These are phyloP conservation scores for Leptestheria dahalacensis DNA, from an alignment of 1,140 invertebrate genomes.

Conservation along the genomic window DNA sequence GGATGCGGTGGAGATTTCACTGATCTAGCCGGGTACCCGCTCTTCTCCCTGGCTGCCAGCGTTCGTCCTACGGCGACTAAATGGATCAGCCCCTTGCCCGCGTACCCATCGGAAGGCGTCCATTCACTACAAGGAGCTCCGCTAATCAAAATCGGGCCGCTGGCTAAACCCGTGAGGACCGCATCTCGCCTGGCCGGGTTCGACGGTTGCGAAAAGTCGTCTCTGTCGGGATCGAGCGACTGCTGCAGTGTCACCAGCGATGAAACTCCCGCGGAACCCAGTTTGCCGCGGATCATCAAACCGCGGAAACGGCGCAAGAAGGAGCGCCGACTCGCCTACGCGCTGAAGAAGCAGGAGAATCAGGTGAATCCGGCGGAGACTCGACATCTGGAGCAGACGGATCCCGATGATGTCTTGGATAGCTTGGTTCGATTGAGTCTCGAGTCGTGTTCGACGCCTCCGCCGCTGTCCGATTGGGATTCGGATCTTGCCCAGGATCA, in stretches of 20 bases:
- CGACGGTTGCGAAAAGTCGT: background rate
- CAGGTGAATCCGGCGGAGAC: too few species aligned
- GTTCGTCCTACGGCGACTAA: constrained; percentile 23
- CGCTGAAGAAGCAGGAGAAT: background rate
- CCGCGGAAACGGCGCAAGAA: constrained; percentile 76
- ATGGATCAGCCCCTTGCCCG: background rate
- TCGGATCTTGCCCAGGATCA: background rate
- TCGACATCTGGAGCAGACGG: background rate
- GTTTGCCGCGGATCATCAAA: constrained; percentile 71
- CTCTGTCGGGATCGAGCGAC: constrained; percentile 26
- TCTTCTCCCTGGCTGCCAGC: constrained; percentile 41
- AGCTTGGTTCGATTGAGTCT: background rate
- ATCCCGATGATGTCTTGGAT: background rate
- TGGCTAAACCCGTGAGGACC: background rate
- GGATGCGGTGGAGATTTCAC: background rate
- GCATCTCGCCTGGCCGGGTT: background rate
- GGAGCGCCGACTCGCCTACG: constrained; percentile 32
- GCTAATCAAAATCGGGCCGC: background rate
- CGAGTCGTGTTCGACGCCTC: background rate
- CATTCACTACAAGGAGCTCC: constrained; percentile 10
- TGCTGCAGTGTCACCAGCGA: constrained; percentile 54
- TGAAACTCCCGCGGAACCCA: constrained; percentile 58
- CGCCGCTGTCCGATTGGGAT: background rate
- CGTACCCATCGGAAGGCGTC: background rate
- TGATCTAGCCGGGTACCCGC: constrained; percentile 46